phyloP scores from a whole-genome alignment of 2,113 vertebrate species.

The Oenanthe oenanthe region DNA sequence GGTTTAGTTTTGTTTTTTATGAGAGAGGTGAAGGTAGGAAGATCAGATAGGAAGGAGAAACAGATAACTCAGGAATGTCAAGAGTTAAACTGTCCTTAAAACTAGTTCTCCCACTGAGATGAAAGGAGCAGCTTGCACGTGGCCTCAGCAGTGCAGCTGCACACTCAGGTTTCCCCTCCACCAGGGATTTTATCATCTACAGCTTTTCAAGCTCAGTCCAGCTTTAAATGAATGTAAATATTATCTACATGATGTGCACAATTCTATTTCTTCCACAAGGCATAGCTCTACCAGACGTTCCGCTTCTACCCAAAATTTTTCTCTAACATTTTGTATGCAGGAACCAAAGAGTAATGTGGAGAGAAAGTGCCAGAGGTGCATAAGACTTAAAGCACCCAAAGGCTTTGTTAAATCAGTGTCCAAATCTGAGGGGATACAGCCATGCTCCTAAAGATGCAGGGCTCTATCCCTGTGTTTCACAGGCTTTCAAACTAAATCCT shows the following conservation, averaged over 20 bases:
- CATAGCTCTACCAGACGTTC: not conserved
- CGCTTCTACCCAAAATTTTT: not conserved
- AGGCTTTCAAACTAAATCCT: not conserved
- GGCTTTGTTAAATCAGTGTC: not conserved
- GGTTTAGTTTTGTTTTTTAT: not conserved
- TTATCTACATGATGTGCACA: not conserved
- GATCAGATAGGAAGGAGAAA: constrained; percentile 22
- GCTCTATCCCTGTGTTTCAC: not conserved
- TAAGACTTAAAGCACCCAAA: not conserved
- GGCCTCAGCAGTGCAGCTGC: not conserved
- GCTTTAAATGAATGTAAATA: not conserved
- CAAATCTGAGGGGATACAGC: not conserved
- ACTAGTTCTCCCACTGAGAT: constrained; percentile 15
- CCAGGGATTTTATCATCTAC: not conserved
- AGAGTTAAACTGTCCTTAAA: constrained; percentile 26
- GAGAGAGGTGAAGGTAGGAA: not conserved
- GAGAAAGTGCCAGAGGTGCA: not conserved
- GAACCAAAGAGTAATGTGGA: not conserved
- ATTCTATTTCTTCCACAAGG: not conserved
- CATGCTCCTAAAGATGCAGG: not conserved
- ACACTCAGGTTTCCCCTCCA: not conserved
- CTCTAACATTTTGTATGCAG: not conserved
- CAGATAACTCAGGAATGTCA: constrained; percentile 45
- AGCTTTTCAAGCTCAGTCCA: not conserved
- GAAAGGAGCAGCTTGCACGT: not conserved